A percentile compares a stretch with the other conserved stretches of the same genome.
These are phyloP conservation scores for Petrophora chlorosata DNA, from an alignment of 2,888 invertebrate genomes.

Conservation along the genomic window DNA sequence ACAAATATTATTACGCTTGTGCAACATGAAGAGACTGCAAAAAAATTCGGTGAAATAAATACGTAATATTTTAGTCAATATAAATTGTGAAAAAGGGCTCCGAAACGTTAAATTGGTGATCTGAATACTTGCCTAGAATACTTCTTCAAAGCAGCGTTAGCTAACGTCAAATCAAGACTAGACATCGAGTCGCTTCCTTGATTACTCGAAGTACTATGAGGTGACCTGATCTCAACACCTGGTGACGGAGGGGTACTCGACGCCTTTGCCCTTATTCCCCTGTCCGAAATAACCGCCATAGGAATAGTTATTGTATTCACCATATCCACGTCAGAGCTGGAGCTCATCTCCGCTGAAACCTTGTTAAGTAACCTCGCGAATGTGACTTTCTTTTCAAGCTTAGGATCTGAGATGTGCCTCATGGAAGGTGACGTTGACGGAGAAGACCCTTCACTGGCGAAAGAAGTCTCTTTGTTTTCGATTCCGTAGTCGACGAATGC, in stretches of 20 bases:
- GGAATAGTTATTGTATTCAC: slow-evolving; percentile 79
- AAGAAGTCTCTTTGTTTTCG: slow-evolving; percentile 85
- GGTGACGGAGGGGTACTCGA: slow-evolving; percentile 86
- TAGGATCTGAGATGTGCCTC: slow-evolving; percentile 85
- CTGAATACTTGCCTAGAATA: slow-evolving; percentile 65
- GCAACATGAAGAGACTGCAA: too few relatives aligned
- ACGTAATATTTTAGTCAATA: neutral
- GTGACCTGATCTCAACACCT: slow-evolving; percentile 84
- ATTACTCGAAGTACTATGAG: slow-evolving; percentile 89
- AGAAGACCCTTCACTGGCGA: slow-evolving; percentile 79
- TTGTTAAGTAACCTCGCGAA: slow-evolving; percentile 89
- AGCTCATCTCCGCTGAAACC: slow-evolving; percentile 91
- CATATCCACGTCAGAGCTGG: slow-evolving; percentile 88
- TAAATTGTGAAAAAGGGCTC: neutral
- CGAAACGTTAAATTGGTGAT: neutral
- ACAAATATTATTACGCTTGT: neutral
- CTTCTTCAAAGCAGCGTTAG: slow-evolving; percentile 84
- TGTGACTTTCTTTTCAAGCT: slow-evolving; percentile 90
- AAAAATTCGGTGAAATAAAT: too few relatives aligned
- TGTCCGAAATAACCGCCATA: slow-evolving; percentile 73
- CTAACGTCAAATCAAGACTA: slow-evolving; percentile 87
- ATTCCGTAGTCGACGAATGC: slow-evolving; percentile 74
- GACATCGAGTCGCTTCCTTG: slow-evolving; percentile 91
- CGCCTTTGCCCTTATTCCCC: slow-evolving; percentile 68
- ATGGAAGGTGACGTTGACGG: slow-evolving; percentile 82